phyloP scores from a whole-genome alignment of 2,888 invertebrate genomes.

The Heterodera filipjevi region DNA sequence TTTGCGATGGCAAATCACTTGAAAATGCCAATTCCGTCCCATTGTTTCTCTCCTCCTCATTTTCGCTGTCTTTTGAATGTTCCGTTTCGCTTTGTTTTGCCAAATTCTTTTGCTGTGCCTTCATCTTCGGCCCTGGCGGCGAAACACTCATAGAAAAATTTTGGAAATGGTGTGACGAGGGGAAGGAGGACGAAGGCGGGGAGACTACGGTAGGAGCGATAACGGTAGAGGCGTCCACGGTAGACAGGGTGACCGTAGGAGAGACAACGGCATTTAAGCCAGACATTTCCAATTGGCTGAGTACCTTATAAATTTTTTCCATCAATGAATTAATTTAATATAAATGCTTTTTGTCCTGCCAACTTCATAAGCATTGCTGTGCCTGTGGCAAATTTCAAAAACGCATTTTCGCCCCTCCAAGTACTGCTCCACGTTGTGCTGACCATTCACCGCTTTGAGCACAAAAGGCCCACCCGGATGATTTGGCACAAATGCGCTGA shows the following conservation, averaged over 20 bases:
- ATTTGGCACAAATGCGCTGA: neutral
- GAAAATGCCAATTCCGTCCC: neutral
- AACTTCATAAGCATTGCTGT: constrained; percentile 5
- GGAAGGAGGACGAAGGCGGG: neutral
- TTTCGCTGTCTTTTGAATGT: neutral
- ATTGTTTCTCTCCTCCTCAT: neutral
- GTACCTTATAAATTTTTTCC: too few species aligned
- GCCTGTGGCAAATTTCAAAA: neutral
- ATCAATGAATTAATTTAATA: too few species aligned
- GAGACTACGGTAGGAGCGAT: neutral
- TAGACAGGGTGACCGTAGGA: neutral
- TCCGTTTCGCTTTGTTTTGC: neutral
- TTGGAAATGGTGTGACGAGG: neutral
- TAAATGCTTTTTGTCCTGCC: too few species aligned
- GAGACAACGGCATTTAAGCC: neutral
- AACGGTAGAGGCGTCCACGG: neutral
- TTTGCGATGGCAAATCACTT: neutral
- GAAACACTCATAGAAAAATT: too few species aligned
- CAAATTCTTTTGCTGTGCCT: neutral
- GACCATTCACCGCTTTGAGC: constrained; percentile 6
- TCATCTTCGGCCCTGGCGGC: neutral
- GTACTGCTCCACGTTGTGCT: constrained; percentile 1
- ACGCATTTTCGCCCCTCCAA: neutral
- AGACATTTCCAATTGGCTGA: constrained; percentile 7
- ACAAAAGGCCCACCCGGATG: constrained; percentile 4